These are phyloP conservation scores for Cygnus olor DNA, from an alignment of 2,797 vertebrate genomes.

Conservation along the genomic window DNA sequence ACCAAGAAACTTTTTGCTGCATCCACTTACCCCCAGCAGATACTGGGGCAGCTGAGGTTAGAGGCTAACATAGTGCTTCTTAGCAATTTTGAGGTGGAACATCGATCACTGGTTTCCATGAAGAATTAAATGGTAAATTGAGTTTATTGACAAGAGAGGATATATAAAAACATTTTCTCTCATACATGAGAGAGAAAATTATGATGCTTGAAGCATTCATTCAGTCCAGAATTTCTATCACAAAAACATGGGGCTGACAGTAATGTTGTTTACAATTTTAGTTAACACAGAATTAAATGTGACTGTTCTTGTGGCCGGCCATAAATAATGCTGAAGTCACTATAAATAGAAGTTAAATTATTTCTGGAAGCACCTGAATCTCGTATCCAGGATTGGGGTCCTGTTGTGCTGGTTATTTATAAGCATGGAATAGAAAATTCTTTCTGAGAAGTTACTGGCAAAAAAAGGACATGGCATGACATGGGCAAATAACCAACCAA, in stretches of 20 bases:
- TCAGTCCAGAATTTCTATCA: neutral
- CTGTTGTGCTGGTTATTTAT: neutral
- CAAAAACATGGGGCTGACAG: neutral
- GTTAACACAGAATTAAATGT: neutral
- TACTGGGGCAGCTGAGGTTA: constrained; percentile 54
- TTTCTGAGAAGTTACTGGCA: neutral
- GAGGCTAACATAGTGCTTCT: constrained; percentile 4
- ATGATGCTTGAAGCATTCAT: neutral
- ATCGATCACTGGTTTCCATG: neutral
- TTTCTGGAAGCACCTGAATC: neutral
- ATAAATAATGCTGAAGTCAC: neutral
- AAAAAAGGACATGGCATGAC: neutral
- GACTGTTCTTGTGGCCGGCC: neutral
- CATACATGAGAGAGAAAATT: neutral
- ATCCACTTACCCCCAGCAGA: constrained; percentile 67
- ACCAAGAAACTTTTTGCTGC: constrained; percentile 24
- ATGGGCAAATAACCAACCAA: neutral
- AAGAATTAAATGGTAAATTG: neutral
- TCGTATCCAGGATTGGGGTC: neutral
- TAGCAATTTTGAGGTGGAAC: neutral
- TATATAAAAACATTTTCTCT: neutral
- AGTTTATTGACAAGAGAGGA: neutral
- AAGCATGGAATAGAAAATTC: neutral
- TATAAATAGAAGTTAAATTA: constrained; percentile 7
- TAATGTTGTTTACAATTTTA: neutral